Base-by-base conservation (phyloP, 2,113 vertebrate genomes). In the Callospermophilus lateralis region DNA sequence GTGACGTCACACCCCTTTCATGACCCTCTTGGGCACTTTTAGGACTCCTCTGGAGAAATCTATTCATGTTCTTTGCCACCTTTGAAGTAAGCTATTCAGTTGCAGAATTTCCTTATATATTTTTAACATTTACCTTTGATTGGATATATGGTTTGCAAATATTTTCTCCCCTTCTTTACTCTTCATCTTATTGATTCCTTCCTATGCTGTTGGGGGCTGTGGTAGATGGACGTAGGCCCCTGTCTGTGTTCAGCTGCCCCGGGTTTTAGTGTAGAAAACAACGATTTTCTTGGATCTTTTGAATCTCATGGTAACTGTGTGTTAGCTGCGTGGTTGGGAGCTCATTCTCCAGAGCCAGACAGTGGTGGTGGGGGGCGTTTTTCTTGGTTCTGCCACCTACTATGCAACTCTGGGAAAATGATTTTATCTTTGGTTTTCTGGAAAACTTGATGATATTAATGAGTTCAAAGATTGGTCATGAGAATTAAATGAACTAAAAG, bases 301-400 rank as follows among this genome's bases (percentile, higher is more conserved):
- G 37, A 77, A 12, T 55, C 28, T 95, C 53, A 7, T 7, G 9
- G 48, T 32, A 24, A 15, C 19, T 1, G 0, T 26, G 15, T 65
- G 16, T 17, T 6, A 67, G 24, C 37, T 28, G 26, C 0, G 0
- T 1, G 8, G 15, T 4, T 13, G 53, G 30, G 8, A 30, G 0
- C 1, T 68, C 6, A 4, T 16, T 90, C 28, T 68, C 80, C 39
- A 48, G 39, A 73, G 4, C 34, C 48, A 24, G 24, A 42, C 32
- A 55, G 11, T 19, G 3, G 3, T 0, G 6, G 39, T 26, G 32
- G 11, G 0, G 6, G 39, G 32, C 16, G 8, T 5, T 22, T 84
- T 84, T 32, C 39, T 45, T n/a, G 48, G 7, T 45, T 78, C 20
- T 84, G 12, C 61, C 37, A 9, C 32, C 32, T 34, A 39, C 16